Evolutionary conservation across 92 coral and sea anemone genomes (phyloP).

Genomic region (Pocillopora grandis): DNA sequence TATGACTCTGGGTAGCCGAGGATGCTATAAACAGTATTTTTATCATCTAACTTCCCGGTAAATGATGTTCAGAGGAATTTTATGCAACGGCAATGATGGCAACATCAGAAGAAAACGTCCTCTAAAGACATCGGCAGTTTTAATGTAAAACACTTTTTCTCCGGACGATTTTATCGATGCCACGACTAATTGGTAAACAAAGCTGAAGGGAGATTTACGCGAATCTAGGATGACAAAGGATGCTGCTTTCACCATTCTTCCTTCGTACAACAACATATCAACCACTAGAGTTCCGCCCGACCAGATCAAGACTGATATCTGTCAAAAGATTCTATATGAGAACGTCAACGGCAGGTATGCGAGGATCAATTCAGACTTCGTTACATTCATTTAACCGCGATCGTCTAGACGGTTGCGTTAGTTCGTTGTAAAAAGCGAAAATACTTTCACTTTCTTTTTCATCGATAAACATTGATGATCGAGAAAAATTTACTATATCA

Average conservation of each 20-base stretch:
- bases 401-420: no score
- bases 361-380: background rate
- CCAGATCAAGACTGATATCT: background rate
- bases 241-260: background rate
- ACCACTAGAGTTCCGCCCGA: conserved; percentile 12
- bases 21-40: background rate
- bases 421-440: no score
- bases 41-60: background rate
- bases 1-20: background rate
- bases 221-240: background rate
- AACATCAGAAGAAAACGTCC: background rate
- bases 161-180: background rate
- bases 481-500: no score
- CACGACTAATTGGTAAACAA: background rate
- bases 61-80: background rate
- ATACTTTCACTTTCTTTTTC: no score
- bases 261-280: background rate
- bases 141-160: background rate
- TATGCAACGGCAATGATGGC: background rate
- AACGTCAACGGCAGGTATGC: conserved; percentile 12
- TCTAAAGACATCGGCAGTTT: background rate
- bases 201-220: background rate
- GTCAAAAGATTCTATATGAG: conserved; percentile 20
- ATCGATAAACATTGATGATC: no score
- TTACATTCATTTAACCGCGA: background rate